These are phyloP conservation scores for Oxyteleia sp. DNA, from an alignment of 2,888 invertebrate species.

Conservation along the genomic window DNA sequence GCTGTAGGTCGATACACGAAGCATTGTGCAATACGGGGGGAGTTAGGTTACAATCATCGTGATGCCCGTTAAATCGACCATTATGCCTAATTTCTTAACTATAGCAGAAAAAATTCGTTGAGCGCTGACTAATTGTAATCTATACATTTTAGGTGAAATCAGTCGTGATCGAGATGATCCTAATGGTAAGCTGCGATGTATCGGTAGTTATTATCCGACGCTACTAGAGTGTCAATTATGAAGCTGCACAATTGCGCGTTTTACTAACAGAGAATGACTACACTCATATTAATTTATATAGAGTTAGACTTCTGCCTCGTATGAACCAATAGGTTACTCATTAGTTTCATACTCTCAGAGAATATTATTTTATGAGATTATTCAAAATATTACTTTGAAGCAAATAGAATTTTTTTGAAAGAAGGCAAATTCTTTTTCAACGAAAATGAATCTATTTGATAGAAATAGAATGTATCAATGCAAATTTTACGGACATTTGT, in stretches of 20 bases:
- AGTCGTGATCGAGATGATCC: conserved; percentile 88
- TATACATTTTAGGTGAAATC: conserved; percentile 88
- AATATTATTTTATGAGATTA: too few species aligned
- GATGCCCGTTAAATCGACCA: conserved; percentile 74
- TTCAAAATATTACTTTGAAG: too few species aligned
- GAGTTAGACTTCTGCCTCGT: conserved; percentile 44
- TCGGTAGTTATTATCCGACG: conserved; percentile 44
- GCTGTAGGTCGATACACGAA: conserved; percentile 80
- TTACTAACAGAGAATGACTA: conserved; percentile 40
- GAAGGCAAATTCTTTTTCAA: too few species aligned
- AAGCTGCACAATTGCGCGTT: conserved; percentile 52
- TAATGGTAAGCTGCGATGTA: conserved; percentile 84
- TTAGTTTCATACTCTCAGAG: conserved; percentile 34
- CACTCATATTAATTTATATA: conserved; percentile 19
- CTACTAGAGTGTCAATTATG: conserved; percentile 59
- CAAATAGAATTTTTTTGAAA: too few species aligned
- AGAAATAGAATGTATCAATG: too few species aligned
- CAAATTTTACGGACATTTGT: too few species aligned
- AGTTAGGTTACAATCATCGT: conserved; percentile 79
- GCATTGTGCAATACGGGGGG: conserved; percentile 80
- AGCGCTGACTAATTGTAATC: conserved; percentile 74
- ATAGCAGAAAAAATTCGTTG: conserved; percentile 55
- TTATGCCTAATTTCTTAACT: conserved; percentile 74
- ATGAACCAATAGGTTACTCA: conserved; percentile 46
- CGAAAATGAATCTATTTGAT: too few species aligned